Base-by-base conservation (phyloP, 64 coral and sea anemone genomes). In the Exaiptasia diaphana region DNA sequence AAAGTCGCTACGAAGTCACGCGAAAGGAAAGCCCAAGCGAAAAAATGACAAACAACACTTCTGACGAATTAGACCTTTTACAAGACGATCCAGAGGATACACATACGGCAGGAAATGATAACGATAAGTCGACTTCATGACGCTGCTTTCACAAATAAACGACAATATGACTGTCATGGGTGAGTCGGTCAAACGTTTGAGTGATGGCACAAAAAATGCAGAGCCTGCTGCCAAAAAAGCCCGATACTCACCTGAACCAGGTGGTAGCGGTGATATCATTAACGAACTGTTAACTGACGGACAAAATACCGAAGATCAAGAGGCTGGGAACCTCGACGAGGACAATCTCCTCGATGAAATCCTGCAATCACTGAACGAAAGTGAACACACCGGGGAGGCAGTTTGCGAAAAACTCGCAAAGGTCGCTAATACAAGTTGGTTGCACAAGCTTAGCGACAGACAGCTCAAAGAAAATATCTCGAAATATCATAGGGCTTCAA, bases 141-240 rank as follows among this genome's bases (percentile, higher is more conserved):
- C 41, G 48, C 11, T 76, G 48, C 15, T 53, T 27, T 25, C 42
- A 28, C 50, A 44, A 76, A 83, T 83, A 22, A 83, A 72, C 36
- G 33, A n/a, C 23, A 71, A 29, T 30, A 53, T 72, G 81, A 32
- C 44, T 8, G 46, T 67, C 3, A 55, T 72, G n/a, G 54, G 44
- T 67, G 43, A 83, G 72, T 83, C 64, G 64, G 64, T 83, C 64
- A 78, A 78, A 49, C 74, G 42, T n/a, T 49, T 83, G 11, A 24
- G 41, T 39, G 29, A 70, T 35, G 17, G 28, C 33, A 41, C 29
- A 29, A 30, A 14, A 30, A 55, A 58, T 45, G 40, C 40, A 26
- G 26, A 27, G 25, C 50, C 18, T 5, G 22, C 81, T 71, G 81
- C 48, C 81, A 76, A 86, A 65, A 75, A 38, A 77, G 57, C 21